Evolutionary conservation across 2,797 vertebrate species (phyloP).

Genomic region (Amphiprion clarkii): DNA sequence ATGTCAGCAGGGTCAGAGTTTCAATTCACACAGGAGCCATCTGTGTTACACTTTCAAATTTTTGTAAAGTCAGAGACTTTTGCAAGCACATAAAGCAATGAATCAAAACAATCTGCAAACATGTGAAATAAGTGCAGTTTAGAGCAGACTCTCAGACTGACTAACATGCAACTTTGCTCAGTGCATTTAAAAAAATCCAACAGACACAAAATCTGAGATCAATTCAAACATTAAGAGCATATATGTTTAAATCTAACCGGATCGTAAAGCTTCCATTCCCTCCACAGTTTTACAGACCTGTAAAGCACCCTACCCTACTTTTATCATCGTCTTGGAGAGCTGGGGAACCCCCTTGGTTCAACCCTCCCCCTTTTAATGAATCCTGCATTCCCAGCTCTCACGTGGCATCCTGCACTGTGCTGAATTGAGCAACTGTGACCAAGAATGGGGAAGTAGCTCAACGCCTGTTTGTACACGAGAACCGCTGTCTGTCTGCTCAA

Average conservation of each 20-base stretch:
- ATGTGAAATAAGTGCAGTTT: background rate
- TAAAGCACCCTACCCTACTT: conserved; percentile 52
- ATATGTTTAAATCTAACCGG: background rate
- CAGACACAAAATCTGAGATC: background rate
- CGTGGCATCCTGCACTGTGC: conserved; percentile 70
- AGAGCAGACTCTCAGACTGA: background rate
- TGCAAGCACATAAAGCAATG: background rate
- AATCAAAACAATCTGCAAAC: conserved; percentile 7
- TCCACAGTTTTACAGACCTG: conserved; percentile 38
- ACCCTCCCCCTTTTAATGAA: conserved; percentile 68
- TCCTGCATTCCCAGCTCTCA: conserved; percentile 81
- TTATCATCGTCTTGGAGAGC: conserved; percentile 62
- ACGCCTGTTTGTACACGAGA: conserved; percentile 81
- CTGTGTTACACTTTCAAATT: conserved; percentile 10
- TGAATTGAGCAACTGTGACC: conserved; percentile 81
- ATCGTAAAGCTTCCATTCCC: conserved; percentile 11
- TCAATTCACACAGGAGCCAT: background rate
- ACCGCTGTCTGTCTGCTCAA: conserved; percentile 39
- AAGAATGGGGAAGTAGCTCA: conserved; percentile 83
- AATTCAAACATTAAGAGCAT: background rate
- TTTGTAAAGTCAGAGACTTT: background rate
- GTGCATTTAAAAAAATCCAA: background rate
- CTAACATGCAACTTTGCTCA: no score
- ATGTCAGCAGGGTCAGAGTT: background rate
- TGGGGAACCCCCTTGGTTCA: conserved; percentile 67